Conservation (phyloP, 2,113 vertebrate genomes). For the Corythornis cristatus region DNA sequence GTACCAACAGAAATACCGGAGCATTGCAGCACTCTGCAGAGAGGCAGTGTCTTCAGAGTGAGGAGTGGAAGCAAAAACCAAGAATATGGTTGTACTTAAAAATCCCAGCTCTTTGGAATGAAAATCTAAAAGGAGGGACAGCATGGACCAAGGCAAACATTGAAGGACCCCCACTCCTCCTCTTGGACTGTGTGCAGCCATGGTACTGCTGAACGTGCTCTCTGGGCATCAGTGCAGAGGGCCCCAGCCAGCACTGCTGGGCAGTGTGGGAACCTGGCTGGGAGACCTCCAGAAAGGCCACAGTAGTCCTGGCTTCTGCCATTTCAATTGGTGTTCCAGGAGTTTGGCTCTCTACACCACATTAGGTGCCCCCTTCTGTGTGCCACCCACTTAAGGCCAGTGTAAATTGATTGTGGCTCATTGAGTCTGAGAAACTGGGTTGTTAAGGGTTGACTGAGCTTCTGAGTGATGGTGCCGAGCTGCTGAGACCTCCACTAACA, state of each 20-base stretch:
- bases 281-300: not conserved
- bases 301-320: not conserved
- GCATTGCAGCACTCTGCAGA: not conserved
- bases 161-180: not conserved
- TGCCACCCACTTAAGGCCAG: not conserved
- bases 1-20: not conserved
- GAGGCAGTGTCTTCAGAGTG: not conserved
- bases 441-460: not conserved
- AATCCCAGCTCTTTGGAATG: not conserved
- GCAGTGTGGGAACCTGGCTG: fast-evolving
- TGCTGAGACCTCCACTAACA: not conserved
- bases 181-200: fast-evolving
- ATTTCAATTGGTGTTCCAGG: not conserved
- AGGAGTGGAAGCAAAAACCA: not conserved
- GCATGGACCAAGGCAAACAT: not conserved
- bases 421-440: not conserved
- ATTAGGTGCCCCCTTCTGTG: not conserved
- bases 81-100: not conserved
- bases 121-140: not conserved
- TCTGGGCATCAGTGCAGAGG: fast-evolving
- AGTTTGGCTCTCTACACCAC: not conserved
- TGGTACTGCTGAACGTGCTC: not conserved
- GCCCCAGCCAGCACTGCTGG: not conserved
- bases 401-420: not conserved
- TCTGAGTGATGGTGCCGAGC: not conserved